Base-by-base conservation (phyloP, 2,888 invertebrate genomes). In the Aquatica leii region DNA sequence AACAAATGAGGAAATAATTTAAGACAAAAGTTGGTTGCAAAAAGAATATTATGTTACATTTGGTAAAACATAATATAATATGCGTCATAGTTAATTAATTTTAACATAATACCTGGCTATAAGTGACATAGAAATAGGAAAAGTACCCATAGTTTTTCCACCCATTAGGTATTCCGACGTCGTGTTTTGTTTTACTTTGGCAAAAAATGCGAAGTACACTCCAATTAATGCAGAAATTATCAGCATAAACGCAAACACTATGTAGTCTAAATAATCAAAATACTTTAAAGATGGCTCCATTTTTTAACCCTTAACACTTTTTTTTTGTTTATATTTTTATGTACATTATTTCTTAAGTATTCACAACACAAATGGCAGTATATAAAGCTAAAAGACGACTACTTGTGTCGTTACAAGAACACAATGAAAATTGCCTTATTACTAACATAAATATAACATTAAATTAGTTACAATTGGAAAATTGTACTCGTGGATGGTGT, bases 111-210 rank as follows among this genome's bases (percentile, higher is more conserved):
- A 90, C 90, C 90, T 90, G 73, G 91, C 90, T 69, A 91, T 89
- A 62, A 91, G 81, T 11, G 90, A 91, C 89, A 91, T 90, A 54
- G 91, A 90, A 75, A 91, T 90, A 0, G 91, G 91, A 71, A 91
- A 88, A 71, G 91, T 87, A n/a, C 90, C 89, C 90, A 91, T 90
- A 8, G 86, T 88, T 75, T 90, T 90, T 17, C 91, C 90, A 4
- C 91, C 91, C 84, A 91, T 87, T 59, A 91, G 83, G 72, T 91
- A 91, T 73, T 91, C 90, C 15, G 86, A 80, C 0, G 90, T 89
- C 0, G 90, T 90, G 73, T 90, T 88, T 70, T 88, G 87, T 73
- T 88, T 90, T 73, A 86, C 85, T 67, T 84, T 83, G 0, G 90
- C 88, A 74, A 87, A 89, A 79, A 88, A 90, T 2, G 88, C 90